These are phyloP conservation scores for Tinea trinotella DNA, from an alignment of 2,888 invertebrate species.

Conservation along the genomic window DNA sequence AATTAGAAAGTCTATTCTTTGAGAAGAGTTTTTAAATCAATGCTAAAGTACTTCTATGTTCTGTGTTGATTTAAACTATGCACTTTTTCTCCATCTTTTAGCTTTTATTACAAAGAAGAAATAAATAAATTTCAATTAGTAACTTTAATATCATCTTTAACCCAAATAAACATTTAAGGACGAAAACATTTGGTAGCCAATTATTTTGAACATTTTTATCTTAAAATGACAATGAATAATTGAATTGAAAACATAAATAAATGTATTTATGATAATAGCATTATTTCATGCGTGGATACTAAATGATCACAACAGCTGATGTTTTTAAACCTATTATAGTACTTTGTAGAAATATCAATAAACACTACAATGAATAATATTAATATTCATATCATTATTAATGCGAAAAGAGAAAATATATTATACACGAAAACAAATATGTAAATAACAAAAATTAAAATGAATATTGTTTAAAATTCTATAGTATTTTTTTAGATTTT, in stretches of 20 bases:
- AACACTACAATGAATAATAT: too few relatives aligned
- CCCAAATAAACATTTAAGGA: not conserved
- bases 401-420: too few relatives aligned
- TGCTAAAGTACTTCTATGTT: too few relatives aligned
- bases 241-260: not conserved
- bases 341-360: too few relatives aligned
- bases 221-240: not conserved
- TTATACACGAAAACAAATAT: too few relatives aligned
- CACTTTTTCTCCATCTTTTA: not conserved
- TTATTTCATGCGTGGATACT: not conserved
- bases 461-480: too few relatives aligned
- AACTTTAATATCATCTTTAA: not conserved
- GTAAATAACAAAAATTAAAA: too few relatives aligned
- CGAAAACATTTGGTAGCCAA: not conserved
- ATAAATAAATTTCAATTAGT: not conserved
- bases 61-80: not conserved
- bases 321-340: not conserved
- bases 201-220: not conserved
- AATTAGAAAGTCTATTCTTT: too few relatives aligned
- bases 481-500: too few relatives aligned
- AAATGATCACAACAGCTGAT: constrained; percentile 10
- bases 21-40: too few relatives aligned
- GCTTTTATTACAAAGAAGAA: not conserved
- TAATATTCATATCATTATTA: too few relatives aligned
- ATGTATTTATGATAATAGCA: not conserved